Percentiles rank a stretch among this genome's conserved stretches.
These are phyloP conservation scores for Silurus lanzhouensis DNA, from an alignment of 2,797 vertebrate genomes.

Conservation along the genomic window DNA sequence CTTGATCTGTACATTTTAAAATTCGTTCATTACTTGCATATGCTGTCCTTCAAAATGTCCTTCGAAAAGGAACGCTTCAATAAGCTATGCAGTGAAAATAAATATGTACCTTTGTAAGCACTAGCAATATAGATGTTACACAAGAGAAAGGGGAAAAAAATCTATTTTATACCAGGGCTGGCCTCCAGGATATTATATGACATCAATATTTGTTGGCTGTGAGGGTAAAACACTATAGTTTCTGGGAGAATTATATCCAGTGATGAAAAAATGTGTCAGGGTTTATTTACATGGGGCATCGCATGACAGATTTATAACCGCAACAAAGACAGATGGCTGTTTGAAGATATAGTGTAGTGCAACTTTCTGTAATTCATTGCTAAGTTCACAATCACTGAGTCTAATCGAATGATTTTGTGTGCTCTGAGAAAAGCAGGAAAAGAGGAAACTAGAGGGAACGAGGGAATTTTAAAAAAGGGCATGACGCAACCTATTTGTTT, in stretches of 20 bases:
- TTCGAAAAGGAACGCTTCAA: neutral
- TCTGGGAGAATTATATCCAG: neutral
- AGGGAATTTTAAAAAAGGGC: neutral
- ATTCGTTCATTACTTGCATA: neutral
- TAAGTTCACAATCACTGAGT: slow-evolving; percentile 26
- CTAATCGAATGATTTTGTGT: slow-evolving; percentile 14
- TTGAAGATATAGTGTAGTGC: neutral
- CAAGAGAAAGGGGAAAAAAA: neutral
- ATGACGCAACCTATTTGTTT: slow-evolving; percentile 65
- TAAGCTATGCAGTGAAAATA: neutral
- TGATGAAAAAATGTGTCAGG: neutral
- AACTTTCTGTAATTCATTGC: slow-evolving; percentile 21
- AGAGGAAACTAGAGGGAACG: slow-evolving; percentile 45
- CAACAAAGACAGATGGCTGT: neutral
- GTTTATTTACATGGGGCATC: neutral
- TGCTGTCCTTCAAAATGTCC: neutral
- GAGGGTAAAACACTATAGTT: neutral
- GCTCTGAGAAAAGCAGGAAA: neutral
- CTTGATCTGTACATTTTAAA: neutral
- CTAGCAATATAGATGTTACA: neutral
- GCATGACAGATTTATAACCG: slow-evolving; percentile 5
- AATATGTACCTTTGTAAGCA: neutral
- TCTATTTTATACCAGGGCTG: neutral
- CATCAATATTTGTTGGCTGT: neutral
- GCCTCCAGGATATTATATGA: neutral